Evolutionary conservation across 92 coral and sea anemone genomes (phyloP), one percentile per base, ranked within the genome.

Genomic region (Epizoanthus ramosus): DNA sequence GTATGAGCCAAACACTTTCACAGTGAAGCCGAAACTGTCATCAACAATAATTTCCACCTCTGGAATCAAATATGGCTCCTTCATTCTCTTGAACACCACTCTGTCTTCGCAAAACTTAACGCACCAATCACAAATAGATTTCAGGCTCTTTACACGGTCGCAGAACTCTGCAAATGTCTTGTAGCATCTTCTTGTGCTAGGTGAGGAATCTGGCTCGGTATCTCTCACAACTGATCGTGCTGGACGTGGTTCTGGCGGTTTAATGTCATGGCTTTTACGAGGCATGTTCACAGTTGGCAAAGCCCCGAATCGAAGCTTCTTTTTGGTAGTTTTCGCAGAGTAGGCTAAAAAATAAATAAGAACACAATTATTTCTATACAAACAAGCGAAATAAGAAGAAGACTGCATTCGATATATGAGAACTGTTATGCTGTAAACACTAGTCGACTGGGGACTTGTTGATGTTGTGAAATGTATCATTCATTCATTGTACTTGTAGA

Each of bases 11-110:
- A 65, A 89, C 39, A 87, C 90, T 83, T 84, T 83, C 23, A 85
- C 88, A 59, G 87, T 87, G 68, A 91, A 91, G 19, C 76, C 89
- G 15, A 80, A 91, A 67, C 94, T 89, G 65, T 86, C 89, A 71
- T 82, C 89, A 18, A 89, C 84, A 18, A 86, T 52, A 67, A 86
- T 57, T 85, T 85, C 88, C 41, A 85, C 31, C 59, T 47, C 73
- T 47, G 89, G 92, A 47, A 89, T 72, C 1, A 85, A 50, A 74
- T 85, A 83, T 10, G 83, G 89, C 47, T 83, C 80, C 66, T 50
- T 41, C 71, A 66, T 69, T 75, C 75, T 81, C 87, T 89, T 73
- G 43, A 84, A 84, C 21, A 86, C 76, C 18, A 75, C 77, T 67
- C 80, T 67, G 35, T 66, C 76, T 7, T 31, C 4, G 7, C 43